Evolutionary conservation across 2,113 vertebrate species (phyloP).

Genomic region (Dendropsophus ebraccatus): DNA sequence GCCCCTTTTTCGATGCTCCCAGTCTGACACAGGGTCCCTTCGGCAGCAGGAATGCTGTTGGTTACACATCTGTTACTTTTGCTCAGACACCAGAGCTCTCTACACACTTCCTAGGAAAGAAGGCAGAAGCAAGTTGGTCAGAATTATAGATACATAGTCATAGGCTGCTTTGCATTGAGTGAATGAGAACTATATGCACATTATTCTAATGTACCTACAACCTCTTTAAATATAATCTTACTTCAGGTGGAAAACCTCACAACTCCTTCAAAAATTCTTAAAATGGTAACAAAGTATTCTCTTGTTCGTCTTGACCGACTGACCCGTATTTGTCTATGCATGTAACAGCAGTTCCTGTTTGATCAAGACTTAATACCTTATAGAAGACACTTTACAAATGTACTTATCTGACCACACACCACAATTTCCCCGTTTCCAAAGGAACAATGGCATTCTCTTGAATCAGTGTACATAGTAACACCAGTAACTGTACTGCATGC

Average conservation of each 20-base stretch:
- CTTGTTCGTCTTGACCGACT: neutral
- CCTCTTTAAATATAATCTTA: neutral
- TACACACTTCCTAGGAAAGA: slow-evolving; percentile 99
- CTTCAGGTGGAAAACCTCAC: neutral
- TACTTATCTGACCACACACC: neutral
- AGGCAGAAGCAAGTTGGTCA: slow-evolving; percentile 96
- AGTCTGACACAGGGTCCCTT: slow-evolving; percentile 95
- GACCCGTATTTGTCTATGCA: neutral
- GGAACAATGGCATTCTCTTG: neutral
- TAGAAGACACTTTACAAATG: slow-evolving; percentile 24
- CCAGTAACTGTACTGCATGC: neutral
- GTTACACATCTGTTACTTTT: slow-evolving; percentile 99
- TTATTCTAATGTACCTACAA: neutral
- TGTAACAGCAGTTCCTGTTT: slow-evolving; percentile 10
- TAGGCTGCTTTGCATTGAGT: neutral
- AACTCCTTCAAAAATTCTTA: neutral
- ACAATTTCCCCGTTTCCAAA: neutral
- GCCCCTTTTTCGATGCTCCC: slow-evolving; percentile 97
- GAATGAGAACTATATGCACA: neutral
- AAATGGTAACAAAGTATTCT: neutral
- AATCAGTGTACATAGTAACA: neutral
- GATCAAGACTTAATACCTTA: neutral
- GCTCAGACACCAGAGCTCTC: slow-evolving; percentile 99
- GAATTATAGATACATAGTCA: slow-evolving; percentile 69
- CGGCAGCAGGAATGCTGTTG: slow-evolving; percentile 97